Percentiles rank a stretch among this genome's conserved stretches.
Conservation (phyloP, 2,113 vertebrate genomes). For the Dicaeum eximium region DNA sequence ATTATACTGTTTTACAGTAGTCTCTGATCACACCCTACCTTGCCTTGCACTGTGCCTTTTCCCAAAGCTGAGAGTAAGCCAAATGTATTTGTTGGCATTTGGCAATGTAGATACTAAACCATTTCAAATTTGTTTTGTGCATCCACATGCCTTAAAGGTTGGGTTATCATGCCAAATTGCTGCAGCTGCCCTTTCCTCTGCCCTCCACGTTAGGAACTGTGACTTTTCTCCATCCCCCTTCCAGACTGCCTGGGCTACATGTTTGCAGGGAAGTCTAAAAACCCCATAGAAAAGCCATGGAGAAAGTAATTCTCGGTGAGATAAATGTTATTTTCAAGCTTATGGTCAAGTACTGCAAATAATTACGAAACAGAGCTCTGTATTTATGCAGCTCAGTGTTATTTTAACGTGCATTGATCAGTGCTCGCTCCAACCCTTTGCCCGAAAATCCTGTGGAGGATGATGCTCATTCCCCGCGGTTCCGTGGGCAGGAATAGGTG, state of each 20-base stretch:
- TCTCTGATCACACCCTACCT: background rate
- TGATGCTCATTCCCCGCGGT: background rate
- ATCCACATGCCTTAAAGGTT: background rate
- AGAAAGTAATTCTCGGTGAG: background rate
- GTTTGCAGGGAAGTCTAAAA: background rate
- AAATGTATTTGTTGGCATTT: background rate
- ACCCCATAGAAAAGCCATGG: background rate
- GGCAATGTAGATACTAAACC: background rate
- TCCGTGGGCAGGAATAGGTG: background rate
- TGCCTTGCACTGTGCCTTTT: background rate
- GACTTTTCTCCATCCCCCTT: background rate
- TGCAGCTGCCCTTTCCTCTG: background rate
- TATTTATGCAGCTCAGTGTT: background rate
- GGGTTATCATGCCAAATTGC: background rate
- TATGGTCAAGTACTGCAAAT: background rate
- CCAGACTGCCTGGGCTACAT: background rate
- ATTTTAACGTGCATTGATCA: background rate
- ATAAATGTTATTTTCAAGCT: background rate
- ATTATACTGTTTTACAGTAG: background rate
- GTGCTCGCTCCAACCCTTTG: background rate
- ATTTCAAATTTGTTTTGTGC: background rate
- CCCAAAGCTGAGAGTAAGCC: background rate
- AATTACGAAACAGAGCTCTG: background rate
- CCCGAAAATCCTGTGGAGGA: background rate
- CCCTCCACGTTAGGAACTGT: background rate